phyloP scores from a whole-genome alignment of 2,888 invertebrate genomes.

The Gerosis bhagava region DNA sequence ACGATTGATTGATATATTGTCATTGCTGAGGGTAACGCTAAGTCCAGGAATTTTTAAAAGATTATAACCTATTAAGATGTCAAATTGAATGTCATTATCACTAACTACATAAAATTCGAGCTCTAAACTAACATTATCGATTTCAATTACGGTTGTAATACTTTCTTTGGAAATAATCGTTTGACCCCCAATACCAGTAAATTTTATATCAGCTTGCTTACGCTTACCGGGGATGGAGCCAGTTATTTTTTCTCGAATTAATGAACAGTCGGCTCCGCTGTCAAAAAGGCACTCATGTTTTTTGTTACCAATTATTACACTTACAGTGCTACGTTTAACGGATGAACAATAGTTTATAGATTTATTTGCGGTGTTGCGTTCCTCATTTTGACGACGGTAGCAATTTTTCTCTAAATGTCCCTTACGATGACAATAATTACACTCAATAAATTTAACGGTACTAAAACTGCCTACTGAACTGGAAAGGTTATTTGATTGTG shows the following conservation, averaged over 20 bases:
- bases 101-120: slow-evolving; percentile 1
- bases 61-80: slow-evolving; percentile 4
- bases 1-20: background rate
- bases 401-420: no score
- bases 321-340: background rate
- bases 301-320: background rate
- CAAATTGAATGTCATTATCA: background rate
- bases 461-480: no score
- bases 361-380: background rate
- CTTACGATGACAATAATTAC: no score
- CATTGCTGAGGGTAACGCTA: background rate
- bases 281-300: background rate
- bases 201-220: background rate
- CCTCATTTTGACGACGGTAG: no score
- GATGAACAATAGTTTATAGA: background rate
- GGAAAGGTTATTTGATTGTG: no score
- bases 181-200: slow-evolving; percentile 1
- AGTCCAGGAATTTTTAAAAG: slow-evolving; percentile 1
- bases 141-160: background rate
- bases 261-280: slow-evolving; percentile 1
- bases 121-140: background rate
- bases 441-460: no score
- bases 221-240: background rate
- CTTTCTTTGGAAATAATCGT: background rate
- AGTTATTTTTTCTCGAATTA: background rate